Percentiles rank a stretch among this genome's conserved stretches.
Conservation (phyloP, 2,888 invertebrate species). For the Heliconius hortense region DNA sequence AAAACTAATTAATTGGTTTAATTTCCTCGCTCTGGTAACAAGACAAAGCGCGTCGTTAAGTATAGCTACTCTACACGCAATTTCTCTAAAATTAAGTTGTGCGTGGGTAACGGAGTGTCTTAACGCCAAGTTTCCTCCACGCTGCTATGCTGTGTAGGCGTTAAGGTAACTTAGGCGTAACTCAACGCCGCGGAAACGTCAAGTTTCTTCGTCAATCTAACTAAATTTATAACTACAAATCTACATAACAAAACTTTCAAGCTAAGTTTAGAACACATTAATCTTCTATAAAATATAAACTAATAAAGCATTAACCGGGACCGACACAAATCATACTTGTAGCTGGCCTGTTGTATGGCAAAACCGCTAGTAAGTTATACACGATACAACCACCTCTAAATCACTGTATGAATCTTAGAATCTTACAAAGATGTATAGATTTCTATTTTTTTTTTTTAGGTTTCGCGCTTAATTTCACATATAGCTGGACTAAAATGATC, state of each 20-base stretch:
- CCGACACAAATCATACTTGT: constrained; percentile 17
- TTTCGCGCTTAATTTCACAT: neutral
- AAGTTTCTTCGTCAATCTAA: no score
- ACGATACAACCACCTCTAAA: constrained; percentile 15
- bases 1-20: neutral
- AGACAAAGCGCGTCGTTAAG: neutral
- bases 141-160: no score
- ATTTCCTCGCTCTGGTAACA: neutral
- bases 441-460: neutral
- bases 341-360: neutral
- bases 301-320: constrained; percentile 9
- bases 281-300: constrained; percentile 10
- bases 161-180: no score
- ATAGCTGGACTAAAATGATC: neutral
- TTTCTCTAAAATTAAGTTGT: no score
- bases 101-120: no score
- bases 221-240: neutral
- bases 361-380: constrained; percentile 28
- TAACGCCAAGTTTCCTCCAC: no score
- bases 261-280: neutral
- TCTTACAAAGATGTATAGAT: neutral
- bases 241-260: neutral
- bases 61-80: no score
- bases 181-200: no score
- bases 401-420: constrained; percentile 16